Evolutionary conservation across 2,888 invertebrate species (phyloP).

Genomic region (Morpho achilles): DNA sequence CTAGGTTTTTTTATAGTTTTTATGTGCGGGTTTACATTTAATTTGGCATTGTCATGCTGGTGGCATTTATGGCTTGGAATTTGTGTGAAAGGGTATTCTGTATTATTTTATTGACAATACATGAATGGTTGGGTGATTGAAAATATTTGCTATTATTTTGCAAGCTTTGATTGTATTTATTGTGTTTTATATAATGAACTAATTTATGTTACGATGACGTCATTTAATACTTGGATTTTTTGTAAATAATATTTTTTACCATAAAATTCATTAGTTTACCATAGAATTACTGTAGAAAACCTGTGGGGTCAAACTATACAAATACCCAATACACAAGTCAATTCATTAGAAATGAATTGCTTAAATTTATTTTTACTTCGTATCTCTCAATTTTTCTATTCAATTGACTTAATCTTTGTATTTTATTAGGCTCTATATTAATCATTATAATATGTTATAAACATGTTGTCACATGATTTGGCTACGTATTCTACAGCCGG

Average conservation of each 20-base stretch:
- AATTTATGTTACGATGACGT: background rate
- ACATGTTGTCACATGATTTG: no score
- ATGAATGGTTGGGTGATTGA: constrained; percentile 17
- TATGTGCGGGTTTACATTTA: constrained; percentile 67
- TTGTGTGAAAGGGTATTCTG: constrained; percentile 53
- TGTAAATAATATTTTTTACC: no score
- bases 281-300: no score
- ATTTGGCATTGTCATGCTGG: constrained; percentile 65
- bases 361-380: no score
- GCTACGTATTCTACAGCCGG: no score
- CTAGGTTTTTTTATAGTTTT: constrained; percentile 53
- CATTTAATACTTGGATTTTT: no score
- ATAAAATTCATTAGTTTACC: no score
- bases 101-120: constrained; percentile 24
- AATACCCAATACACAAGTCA: background rate
- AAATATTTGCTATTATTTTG: constrained; percentile 29
- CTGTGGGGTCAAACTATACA: background rate
- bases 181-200: constrained; percentile 21
- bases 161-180: constrained; percentile 32
- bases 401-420: no score
- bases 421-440: no score
- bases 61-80: constrained; percentile 61
- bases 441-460: no score
- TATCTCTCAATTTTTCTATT: no score
- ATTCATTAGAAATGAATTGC: no score